Conservation (phyloP, 2,113 vertebrate genomes). For the Monopterus albus region DNA sequence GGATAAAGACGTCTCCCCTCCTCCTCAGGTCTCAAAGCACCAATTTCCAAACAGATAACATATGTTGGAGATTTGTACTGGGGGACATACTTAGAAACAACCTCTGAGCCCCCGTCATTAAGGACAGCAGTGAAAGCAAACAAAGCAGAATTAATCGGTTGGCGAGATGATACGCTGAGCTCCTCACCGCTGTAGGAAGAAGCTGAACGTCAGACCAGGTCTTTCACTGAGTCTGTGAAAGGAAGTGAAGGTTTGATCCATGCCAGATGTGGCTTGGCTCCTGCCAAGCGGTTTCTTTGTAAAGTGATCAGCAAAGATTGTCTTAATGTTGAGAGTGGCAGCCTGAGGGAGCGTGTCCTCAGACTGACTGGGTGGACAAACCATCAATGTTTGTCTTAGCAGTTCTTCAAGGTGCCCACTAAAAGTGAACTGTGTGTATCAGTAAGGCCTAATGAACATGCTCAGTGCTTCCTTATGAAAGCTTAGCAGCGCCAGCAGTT, state of each 20-base stretch:
- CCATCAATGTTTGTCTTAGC: no score
- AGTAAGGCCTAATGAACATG: no score
- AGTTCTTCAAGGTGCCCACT: no score
- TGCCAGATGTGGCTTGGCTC: constrained; percentile 2
- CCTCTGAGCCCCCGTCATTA: constrained; percentile 52
- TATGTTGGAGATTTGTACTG: constrained; percentile 25
- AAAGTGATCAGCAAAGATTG: background rate
- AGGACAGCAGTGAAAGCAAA: constrained; percentile 14
- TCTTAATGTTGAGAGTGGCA: no score
- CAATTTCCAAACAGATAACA: constrained; percentile 37
- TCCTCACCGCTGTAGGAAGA: background rate
- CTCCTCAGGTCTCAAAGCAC: constrained; percentile 2
- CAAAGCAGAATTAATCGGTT: background rate
- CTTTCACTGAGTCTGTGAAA: background rate
- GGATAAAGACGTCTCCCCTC: constrained; percentile 1
- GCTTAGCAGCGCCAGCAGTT: no score
- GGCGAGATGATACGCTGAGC: background rate
- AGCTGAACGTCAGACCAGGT: no score
- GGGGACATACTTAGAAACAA: constrained; percentile 29
- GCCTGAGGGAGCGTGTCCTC: no score
- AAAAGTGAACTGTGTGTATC: no score
- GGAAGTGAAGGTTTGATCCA: constrained; percentile 9
- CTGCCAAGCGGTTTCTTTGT: no score
- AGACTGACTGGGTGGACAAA: no score
- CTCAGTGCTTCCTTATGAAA: no score